These are phyloP conservation scores for Reinhardtius hippoglossoides DNA, from an alignment of 2,113 vertebrate species.

Conservation along the genomic window DNA sequence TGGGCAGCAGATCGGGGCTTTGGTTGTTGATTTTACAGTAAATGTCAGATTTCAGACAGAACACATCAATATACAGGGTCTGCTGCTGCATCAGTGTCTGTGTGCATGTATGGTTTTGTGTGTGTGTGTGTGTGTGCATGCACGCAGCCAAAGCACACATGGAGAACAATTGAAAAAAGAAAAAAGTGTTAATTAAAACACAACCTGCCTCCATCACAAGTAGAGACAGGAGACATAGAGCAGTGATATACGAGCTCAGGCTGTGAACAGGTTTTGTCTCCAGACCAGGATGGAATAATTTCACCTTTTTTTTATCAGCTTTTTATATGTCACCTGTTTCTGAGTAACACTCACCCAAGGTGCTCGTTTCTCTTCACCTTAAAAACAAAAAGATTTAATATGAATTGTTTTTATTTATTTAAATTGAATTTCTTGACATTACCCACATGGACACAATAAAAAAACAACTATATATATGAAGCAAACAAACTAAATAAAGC, in stretches of 20 bases:
- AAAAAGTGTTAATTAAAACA: not conserved
- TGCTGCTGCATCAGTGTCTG: too few species aligned
- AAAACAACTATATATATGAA: too few species aligned
- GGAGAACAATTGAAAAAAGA: too few species aligned
- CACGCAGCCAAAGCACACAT: too few species aligned
- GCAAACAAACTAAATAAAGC: not conserved
- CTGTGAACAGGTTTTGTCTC: not conserved
- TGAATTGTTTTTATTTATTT: too few species aligned
- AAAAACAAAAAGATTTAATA: too few species aligned
- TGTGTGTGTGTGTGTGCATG: not conserved
- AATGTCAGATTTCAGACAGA: slow-evolving; percentile 6
- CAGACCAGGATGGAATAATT: not conserved
- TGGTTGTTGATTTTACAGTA: slow-evolving; percentile 4
- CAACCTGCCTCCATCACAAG: not conserved
- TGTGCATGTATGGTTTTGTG: not conserved
- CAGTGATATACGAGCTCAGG: not conserved
- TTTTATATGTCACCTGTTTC: not conserved
- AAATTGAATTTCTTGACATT: too few species aligned
- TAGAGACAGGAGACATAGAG: not conserved
- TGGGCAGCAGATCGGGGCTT: not conserved
- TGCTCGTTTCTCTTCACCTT: too few species aligned
- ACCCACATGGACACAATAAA: too few species aligned
- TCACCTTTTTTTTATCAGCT: not conserved
- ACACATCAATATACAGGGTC: not conserved
- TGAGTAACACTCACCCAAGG: not conserved